phyloP scores from a whole-genome alignment of 2,797 vertebrate species.

The Tragelaphus eurycerus region DNA sequence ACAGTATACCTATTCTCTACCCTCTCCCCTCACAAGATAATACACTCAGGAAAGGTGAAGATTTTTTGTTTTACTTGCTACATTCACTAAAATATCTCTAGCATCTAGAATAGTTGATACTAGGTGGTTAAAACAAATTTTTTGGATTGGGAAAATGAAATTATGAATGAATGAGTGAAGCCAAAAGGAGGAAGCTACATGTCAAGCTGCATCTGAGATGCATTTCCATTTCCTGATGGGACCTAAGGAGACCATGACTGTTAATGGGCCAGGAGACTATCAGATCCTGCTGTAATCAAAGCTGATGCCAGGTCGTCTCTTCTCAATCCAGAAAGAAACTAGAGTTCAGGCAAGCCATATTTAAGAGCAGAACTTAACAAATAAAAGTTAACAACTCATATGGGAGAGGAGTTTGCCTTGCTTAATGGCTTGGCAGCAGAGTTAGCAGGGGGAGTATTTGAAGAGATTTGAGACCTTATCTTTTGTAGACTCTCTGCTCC shows the following conservation, averaged over 20 bases:
- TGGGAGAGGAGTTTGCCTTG: conserved; percentile 57
- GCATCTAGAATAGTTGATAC: background rate
- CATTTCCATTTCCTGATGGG: no score
- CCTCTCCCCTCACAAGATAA: background rate
- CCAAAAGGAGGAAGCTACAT: background rate
- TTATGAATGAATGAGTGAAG: background rate
- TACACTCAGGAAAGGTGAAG: background rate
- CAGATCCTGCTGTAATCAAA: background rate
- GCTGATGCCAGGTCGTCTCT: background rate
- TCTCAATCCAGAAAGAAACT: background rate
- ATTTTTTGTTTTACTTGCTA: background rate
- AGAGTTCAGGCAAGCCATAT: conserved; percentile 38
- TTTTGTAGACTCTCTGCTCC: conserved; percentile 19
- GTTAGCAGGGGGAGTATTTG: conserved; percentile 33
- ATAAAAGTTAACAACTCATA: conserved; percentile 65
- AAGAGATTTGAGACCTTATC: conserved; percentile 62
- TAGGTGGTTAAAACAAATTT: conserved; percentile 10
- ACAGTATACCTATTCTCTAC: background rate
- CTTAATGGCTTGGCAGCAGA: conserved; percentile 70
- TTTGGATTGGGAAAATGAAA: background rate
- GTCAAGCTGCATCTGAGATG: background rate
- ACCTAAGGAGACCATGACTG: no score
- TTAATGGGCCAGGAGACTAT: background rate
- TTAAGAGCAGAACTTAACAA: conserved; percentile 58
- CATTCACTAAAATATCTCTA: background rate